phyloP scores from a whole-genome alignment of 2,888 invertebrate species.

The Drosophila macrospina region DNA sequence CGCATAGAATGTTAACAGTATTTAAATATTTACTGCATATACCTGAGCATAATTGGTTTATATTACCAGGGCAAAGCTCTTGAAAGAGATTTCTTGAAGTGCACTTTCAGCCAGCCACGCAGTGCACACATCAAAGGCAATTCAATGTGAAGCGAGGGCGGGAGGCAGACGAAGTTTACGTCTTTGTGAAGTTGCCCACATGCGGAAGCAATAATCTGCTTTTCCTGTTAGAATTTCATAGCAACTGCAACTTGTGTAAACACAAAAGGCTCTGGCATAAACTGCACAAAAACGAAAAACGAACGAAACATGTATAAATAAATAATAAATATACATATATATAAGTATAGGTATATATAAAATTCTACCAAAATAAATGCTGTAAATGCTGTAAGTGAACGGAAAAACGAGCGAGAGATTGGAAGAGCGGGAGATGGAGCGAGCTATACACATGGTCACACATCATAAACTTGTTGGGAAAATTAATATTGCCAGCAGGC shows the following conservation, averaged over 20 bases:
- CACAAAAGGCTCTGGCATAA: slow-evolving; percentile 41
- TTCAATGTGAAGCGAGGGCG: background rate
- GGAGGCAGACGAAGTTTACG: slow-evolving; percentile 18
- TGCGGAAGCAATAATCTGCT: slow-evolving; percentile 73
- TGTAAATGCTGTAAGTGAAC: slow-evolving; percentile 46
- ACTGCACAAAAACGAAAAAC: slow-evolving; percentile 11
- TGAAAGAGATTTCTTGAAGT: slow-evolving; percentile 49
- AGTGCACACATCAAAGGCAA: slow-evolving; percentile 17
- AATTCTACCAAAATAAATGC: slow-evolving; percentile 50
- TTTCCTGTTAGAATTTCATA: slow-evolving; percentile 58
- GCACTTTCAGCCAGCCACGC: slow-evolving; percentile 34
- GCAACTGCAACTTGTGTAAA: slow-evolving; percentile 36
- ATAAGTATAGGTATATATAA: no score
- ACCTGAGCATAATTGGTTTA: slow-evolving; percentile 43
- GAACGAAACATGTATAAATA: slow-evolving; percentile 52
- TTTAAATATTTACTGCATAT: slow-evolving; percentile 7
- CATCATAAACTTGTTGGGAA: slow-evolving; percentile 67
- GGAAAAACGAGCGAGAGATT: slow-evolving; percentile 3
- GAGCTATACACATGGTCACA: slow-evolving; percentile 47
- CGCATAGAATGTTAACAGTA: slow-evolving; percentile 2
- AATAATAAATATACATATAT: slow-evolving; percentile 36
- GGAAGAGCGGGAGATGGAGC: background rate
- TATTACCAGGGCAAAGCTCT: slow-evolving; percentile 10
- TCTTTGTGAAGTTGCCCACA: slow-evolving; percentile 45
- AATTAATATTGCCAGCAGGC: slow-evolving; percentile 70